A percentile compares a stretch with the other conserved stretches of the same genome.
These are phyloP conservation scores for Pelusios castaneus DNA, from an alignment of 2,113 vertebrate species.

Conservation along the genomic window DNA sequence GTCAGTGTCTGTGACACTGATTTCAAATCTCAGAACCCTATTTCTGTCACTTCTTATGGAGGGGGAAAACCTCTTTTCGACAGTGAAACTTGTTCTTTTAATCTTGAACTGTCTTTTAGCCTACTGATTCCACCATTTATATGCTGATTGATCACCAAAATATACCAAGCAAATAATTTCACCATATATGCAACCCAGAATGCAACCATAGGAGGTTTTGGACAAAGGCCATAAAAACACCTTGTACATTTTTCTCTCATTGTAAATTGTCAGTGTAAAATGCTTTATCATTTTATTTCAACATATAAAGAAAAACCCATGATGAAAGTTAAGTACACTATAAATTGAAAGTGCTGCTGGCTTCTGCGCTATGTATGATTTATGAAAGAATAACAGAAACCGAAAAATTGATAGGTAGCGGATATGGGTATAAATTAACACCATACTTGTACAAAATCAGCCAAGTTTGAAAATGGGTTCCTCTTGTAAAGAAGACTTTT, in stretches of 20 bases:
- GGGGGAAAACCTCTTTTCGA: neutral
- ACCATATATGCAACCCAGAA: neutral
- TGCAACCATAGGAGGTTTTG: conserved; percentile 21
- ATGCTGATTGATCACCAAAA: conserved; percentile 41
- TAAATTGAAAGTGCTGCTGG: conserved; percentile 16
- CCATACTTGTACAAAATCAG: conserved; percentile 27
- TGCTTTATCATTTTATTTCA: conserved; percentile 12
- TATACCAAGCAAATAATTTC: neutral
- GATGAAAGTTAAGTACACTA: neutral
- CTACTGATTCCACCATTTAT: neutral
- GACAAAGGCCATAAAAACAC: conserved; percentile 26
- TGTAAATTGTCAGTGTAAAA: conserved; percentile 31
- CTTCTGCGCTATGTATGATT: conserved; percentile 12
- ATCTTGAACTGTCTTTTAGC: neutral
- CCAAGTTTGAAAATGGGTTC: neutral
- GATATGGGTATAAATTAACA: neutral
- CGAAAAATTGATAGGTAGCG: conserved; percentile 30
- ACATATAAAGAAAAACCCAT: conserved; percentile 35
- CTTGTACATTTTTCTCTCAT: conserved; percentile 14
- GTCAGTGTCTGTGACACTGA: neutral
- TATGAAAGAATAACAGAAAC: conserved; percentile 28
- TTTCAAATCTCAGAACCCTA: neutral
- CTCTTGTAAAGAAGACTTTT: conserved; percentile 7
- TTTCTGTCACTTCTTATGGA: neutral
- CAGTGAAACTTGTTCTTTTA: neutral